Conservation (phyloP, 2,888 invertebrate species). For the Gastrophysa polygoni region DNA sequence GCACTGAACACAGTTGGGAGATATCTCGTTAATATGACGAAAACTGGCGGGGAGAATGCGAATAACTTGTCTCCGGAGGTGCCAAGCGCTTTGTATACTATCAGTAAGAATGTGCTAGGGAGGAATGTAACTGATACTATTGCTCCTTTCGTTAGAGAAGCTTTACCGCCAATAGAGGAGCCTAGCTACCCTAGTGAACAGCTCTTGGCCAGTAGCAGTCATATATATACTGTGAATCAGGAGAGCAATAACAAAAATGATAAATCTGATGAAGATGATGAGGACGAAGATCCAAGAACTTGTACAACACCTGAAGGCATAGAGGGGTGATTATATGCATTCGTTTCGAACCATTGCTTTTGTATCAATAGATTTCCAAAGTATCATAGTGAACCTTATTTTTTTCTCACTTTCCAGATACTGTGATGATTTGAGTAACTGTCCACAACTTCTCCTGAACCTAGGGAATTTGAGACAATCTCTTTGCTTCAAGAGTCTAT, state of each 20-base stretch:
- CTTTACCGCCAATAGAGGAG: slow-evolving; percentile 56
- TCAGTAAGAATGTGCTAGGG: slow-evolving; percentile 80
- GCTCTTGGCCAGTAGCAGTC: not conserved
- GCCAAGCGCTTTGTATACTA: slow-evolving; percentile 77
- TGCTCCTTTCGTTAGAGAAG: slow-evolving; percentile 71
- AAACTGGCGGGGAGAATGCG: slow-evolving; percentile 55
- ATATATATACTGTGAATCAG: slow-evolving; percentile 14
- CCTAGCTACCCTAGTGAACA: slow-evolving; percentile 39
- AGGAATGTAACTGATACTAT: slow-evolving; percentile 82
- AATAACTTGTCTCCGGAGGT: slow-evolving; percentile 61
- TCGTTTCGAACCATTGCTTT: not conserved
- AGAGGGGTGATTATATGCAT: slow-evolving; percentile 62
- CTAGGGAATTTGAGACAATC: slow-evolving; percentile 82
- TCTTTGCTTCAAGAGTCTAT: slow-evolving; percentile 87
- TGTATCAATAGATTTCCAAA: too few species aligned
- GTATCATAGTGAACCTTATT: too few species aligned
- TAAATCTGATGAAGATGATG: slow-evolving; percentile 54
- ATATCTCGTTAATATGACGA: slow-evolving; percentile 82
- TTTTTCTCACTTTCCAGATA: slow-evolving; percentile 51
- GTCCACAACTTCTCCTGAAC: slow-evolving; percentile 83
- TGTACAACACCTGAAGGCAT: slow-evolving; percentile 85
- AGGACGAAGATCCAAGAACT: slow-evolving; percentile 64
- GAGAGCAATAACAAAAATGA: slow-evolving; percentile 45
- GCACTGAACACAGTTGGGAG: slow-evolving; percentile 86
- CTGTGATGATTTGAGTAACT: slow-evolving; percentile 88